Evolutionary conservation across 2,888 invertebrate species (phyloP), one percentile per base, ranked within the genome.

Genomic region (Gisinianus flammeolus): DNA sequence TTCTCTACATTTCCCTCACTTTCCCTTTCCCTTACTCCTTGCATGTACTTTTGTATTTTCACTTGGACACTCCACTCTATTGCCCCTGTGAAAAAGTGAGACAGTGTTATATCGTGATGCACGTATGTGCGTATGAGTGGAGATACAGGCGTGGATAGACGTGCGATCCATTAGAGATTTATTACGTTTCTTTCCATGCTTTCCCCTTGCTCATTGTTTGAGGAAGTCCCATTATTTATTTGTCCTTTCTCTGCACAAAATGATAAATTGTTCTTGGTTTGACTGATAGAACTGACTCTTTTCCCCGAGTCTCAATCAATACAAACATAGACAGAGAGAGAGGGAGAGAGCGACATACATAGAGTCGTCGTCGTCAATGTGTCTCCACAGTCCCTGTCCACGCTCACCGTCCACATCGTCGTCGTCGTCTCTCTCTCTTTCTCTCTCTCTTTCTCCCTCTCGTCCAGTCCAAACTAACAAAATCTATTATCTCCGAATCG

Each of bases 191-290:
- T 77, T n/a, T 30, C 19, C n/a, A n/a, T 26, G n/a, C 54, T 52
- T 31, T 33, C 52, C 19, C 35, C 58, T n/a, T 54, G 58, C 28
- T 24, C 76, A 68, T 76, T 67, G 68, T 76, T 67, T 76, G 76
- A 52, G 76, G 22, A 62, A 58, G 76, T 68, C 52, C 68, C 52
- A 68, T 75, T 73, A 73, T 73, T 73, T 73, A 64, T 73, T 73
- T 73, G 72, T 56, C 72, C 72, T 26, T 62, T 73, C 64, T 62
- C 3, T 44, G 44, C 19, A 44, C 44, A 67, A 31, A 64, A 54
- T 75, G 75, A 75, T 75, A 75, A 75, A 75, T 75, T 75, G 75
- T 75, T 52, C 58, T 54, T 66, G 22, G 35, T 75, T 67, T 75
- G 75, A 75, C 67, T 75, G 75, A 75, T 75, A 19, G 67, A 28